A percentile compares a stretch with the other conserved stretches of the same genome.
These are phyloP conservation scores for Drosophila orena DNA, from an alignment of 1,140 invertebrate genomes.

Conservation along the genomic window DNA sequence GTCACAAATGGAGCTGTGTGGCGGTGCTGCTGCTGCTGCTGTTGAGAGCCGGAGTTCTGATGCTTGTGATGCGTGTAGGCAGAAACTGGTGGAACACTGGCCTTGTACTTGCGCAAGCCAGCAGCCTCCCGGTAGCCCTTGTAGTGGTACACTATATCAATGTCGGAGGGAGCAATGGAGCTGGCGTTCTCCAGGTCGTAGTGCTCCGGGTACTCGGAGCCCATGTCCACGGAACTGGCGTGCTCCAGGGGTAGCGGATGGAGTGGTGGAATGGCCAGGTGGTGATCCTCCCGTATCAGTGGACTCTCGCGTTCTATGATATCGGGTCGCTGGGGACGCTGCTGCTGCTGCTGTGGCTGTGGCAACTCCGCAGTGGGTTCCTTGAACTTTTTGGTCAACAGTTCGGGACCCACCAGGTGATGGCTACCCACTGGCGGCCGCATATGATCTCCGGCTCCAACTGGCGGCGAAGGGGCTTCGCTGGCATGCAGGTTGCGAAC, in stretches of 20 bases:
- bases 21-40: conserved; percentile 88
- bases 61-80: conserved; percentile 92
- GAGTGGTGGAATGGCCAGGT: conserved; percentile 89
- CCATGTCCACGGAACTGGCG: conserved; percentile 88
- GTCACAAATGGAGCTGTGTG: conserved; percentile 89
- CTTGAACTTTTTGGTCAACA: conserved; percentile 94
- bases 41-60: conserved; percentile 86
- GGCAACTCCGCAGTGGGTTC: conserved; percentile 88
- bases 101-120: conserved; percentile 94
- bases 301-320: conserved; percentile 96
- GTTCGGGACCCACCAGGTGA: conserved; percentile 91
- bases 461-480: conserved; percentile 81
- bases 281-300: conserved; percentile 90
- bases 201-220: conserved; percentile 96
- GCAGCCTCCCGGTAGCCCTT: conserved; percentile 94
- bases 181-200: conserved; percentile 99
- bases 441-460: conserved; percentile 39
- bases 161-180: conserved; percentile 98
- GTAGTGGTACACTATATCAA: conserved; percentile 98
- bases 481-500: conserved; percentile 84
- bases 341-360: conserved; percentile 57
- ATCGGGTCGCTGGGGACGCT: conserved; percentile 93
- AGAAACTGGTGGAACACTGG: conserved; percentile 89
- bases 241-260: conserved; percentile 89
- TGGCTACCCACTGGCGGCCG: conserved; percentile 69